These are phyloP conservation scores for Gymnobelideus leadbeateri DNA, from an alignment of 2,113 vertebrate species.

Conservation along the genomic window DNA sequence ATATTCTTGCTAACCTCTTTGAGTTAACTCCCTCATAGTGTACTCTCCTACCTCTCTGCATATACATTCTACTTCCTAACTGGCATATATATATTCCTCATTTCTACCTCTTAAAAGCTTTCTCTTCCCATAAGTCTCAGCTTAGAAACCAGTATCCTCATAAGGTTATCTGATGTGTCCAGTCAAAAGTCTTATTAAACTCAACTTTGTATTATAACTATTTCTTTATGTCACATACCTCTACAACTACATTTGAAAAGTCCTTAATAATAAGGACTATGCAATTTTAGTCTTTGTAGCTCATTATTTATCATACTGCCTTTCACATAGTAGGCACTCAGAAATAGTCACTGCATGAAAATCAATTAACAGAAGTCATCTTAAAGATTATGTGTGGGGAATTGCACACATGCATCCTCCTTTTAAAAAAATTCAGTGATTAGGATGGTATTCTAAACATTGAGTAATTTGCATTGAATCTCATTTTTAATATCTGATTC, in stretches of 20 bases:
- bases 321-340: neutral
- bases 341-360: neutral
- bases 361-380: neutral
- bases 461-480: too few species aligned
- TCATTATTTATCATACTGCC: neutral
- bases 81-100: neutral
- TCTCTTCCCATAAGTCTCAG: neutral
- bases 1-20: neutral
- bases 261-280: neutral
- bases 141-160: neutral
- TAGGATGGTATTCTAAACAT: neutral
- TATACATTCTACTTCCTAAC: neutral
- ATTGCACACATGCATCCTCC: neutral
- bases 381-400: neutral
- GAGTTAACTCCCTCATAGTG: neutral
- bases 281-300: neutral
- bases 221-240: neutral
- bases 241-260: neutral
- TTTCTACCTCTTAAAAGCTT: neutral
- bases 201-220: neutral
- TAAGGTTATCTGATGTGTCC: too few species aligned
- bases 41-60: neutral
- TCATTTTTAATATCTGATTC: neutral
- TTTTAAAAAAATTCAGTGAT: neutral
- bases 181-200: neutral